Evolutionary conservation across 1,140 invertebrate species (phyloP), one percentile per base, ranked within the genome.

Genomic region (Carcinoscorpius rotundicauda): DNA sequence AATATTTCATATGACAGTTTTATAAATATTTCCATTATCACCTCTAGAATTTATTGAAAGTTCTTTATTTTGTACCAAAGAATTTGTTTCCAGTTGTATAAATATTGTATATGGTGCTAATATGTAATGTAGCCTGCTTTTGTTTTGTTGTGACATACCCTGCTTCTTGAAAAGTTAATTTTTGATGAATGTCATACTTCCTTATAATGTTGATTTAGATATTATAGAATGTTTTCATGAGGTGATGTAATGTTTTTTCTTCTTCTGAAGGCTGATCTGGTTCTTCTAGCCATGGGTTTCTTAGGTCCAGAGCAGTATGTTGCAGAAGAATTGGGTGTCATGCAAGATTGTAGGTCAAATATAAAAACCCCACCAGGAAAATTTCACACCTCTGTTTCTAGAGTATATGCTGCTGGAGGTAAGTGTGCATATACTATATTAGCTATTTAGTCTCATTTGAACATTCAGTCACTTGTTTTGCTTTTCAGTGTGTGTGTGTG

Each of bases 221-320:
- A n/a, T n/a, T 55, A 9, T 55, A n/a, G 8, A n/a, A 8, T 55
- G 8, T 55, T 55, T 55, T 8, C 53, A 3, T 55, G 53, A n/a
- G n/a, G n/a, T 57, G 94, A 69, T 92, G 91, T 69, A 98, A 98
- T 78, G 87, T 96, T 69, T 71, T 84, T 79, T 70, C 88, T 4
- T 93, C 85, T 76, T 85, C 91, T 29, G 29, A 29, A 29, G 72
- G 93, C 90, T 71, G 91, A 98, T 75, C 78, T 99, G 64, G 91
- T 97, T 52, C 79, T 99, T 63, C 80, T 99, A 48, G 96, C 97
- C 11, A 97, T 99, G 94, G 97, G 97, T 72, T 99, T 99, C 81
- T 79, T 98, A 52, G 96, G 97, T 4, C 97, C 96, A 5, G 96
- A 99, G 78, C 86, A 88, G 73, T 86, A 88, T 66, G 86, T 98